Evolutionary conservation across 2,888 invertebrate species (phyloP).

Genomic region (Caenorhabditis panamensis): DNA sequence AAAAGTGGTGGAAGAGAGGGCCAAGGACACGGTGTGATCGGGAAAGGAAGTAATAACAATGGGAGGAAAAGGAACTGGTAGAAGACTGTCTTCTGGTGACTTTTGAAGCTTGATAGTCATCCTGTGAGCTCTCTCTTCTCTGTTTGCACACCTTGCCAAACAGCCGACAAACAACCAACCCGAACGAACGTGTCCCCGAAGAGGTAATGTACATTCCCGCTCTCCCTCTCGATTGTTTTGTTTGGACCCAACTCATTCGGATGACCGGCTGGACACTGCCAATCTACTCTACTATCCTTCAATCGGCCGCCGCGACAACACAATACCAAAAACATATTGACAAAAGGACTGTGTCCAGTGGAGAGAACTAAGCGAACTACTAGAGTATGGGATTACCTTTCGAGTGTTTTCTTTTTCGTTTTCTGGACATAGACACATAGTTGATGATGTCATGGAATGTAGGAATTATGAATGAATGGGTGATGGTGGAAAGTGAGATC

Average conservation of each 20-base stretch:
- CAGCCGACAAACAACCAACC: slow-evolving; percentile 22
- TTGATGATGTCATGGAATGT: not conserved
- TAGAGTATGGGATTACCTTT: not conserved
- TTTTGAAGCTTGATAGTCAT: too few relatives aligned
- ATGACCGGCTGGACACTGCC: slow-evolving; percentile 28
- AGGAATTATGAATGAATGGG: not conserved
- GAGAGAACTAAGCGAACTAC: too few relatives aligned
- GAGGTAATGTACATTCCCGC: slow-evolving; percentile 2
- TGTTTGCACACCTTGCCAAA: slow-evolving; percentile 49
- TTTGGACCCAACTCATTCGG: slow-evolving; percentile 21
- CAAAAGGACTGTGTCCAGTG: not conserved
- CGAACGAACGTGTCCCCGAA: slow-evolving; percentile 8
- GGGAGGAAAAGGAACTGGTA: slow-evolving; percentile 2
- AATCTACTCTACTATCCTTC: not conserved
- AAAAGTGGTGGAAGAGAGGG: slow-evolving; percentile 2
- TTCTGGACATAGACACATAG: not conserved
- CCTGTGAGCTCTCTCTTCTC: not conserved
- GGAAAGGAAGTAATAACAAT: not conserved
- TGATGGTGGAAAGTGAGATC: not conserved
- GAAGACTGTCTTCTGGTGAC: not conserved
- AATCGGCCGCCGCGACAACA: not conserved
- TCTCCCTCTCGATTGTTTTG: slow-evolving; percentile 19
- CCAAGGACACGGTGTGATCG: not conserved
- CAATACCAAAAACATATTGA: slow-evolving; percentile 32
- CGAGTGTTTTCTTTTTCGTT: not conserved